These are phyloP conservation scores for Steinernema feltiae DNA, from an alignment of 1,140 invertebrate genomes.

Conservation along the genomic window DNA sequence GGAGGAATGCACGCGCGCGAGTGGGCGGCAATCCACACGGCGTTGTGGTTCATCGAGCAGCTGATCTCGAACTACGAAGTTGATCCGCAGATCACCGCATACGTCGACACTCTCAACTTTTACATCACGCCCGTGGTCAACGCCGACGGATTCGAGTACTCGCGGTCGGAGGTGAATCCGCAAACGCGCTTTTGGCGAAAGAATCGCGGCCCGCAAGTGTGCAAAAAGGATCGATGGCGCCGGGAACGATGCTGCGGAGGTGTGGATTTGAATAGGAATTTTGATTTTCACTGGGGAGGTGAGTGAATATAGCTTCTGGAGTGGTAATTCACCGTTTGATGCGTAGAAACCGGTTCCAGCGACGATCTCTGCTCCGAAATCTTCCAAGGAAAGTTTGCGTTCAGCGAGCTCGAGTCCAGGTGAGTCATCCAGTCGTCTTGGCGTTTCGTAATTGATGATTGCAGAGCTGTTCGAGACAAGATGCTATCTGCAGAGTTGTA, in stretches of 20 bases:
- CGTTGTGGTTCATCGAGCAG: constrained; percentile 58
- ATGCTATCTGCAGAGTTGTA: constrained; percentile 50
- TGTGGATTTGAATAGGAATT: constrained; percentile 54
- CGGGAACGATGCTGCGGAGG: constrained; percentile 55
- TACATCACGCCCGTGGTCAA: constrained; percentile 61
- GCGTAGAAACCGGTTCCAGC: constrained; percentile 53
- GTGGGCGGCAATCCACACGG: constrained; percentile 59
- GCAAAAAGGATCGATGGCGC: constrained; percentile 56
- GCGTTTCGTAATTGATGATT: neutral
- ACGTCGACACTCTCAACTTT: constrained; percentile 59
- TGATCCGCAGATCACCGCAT: constrained; percentile 49
- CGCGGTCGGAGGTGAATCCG: constrained; percentile 53
- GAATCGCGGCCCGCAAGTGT: constrained; percentile 48
- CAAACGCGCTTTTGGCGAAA: constrained; percentile 56
- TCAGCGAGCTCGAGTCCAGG: constrained; percentile 31
- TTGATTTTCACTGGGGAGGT: constrained; percentile 58
- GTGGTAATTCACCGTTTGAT: neutral
- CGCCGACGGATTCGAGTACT: constrained; percentile 59
- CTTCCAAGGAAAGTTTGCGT: constrained; percentile 47
- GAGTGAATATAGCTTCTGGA: neutral
- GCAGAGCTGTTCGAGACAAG: constrained; percentile 53
- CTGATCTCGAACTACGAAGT: constrained; percentile 46
- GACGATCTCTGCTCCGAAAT: constrained; percentile 55
- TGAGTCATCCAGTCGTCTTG: constrained; percentile 26
- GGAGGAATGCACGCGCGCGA: constrained; percentile 59